Conservation (phyloP, 2,888 invertebrate genomes). For the Tethea ocularis region DNA sequence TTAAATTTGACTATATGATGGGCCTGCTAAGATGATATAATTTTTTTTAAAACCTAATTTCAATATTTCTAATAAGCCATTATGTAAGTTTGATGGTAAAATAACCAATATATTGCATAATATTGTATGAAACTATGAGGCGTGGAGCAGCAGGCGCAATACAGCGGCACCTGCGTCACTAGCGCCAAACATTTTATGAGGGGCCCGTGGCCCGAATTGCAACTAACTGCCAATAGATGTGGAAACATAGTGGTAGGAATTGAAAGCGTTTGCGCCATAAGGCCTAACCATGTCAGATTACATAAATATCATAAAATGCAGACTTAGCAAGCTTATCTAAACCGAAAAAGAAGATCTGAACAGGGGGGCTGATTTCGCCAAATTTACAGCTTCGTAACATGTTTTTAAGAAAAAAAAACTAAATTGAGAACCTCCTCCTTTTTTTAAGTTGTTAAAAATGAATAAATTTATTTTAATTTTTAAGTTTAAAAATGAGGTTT, state of each 20-base stretch:
- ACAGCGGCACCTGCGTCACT: slow-evolving; percentile 60
- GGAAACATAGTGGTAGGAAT: slow-evolving; percentile 33
- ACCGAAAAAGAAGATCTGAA: too few species aligned
- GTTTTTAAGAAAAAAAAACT: too few species aligned
- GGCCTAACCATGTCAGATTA: background rate
- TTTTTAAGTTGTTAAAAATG: too few species aligned
- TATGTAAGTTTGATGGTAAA: slow-evolving; percentile 23
- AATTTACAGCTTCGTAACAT: too few species aligned
- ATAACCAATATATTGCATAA: slow-evolving; percentile 49
- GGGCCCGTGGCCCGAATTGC: slow-evolving; percentile 70
- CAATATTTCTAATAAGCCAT: background rate
- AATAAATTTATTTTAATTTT: too few species aligned
- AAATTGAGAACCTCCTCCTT: too few species aligned
- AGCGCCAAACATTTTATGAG: slow-evolving; percentile 66
- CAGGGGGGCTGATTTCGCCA: too few species aligned
- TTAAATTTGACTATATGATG: too few species aligned
- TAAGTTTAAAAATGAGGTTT: too few species aligned
- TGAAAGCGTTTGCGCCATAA: background rate
- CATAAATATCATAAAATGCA: background rate
- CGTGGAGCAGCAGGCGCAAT: slow-evolving; percentile 16
- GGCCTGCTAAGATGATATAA: background rate
- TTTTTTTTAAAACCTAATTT: background rate
- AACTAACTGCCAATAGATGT: slow-evolving; percentile 59
- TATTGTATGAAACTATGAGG: slow-evolving; percentile 36
- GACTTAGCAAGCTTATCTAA: too few species aligned